Conservation (phyloP, 1,140 invertebrate species). For the Eriocheir sinensis region DNA sequence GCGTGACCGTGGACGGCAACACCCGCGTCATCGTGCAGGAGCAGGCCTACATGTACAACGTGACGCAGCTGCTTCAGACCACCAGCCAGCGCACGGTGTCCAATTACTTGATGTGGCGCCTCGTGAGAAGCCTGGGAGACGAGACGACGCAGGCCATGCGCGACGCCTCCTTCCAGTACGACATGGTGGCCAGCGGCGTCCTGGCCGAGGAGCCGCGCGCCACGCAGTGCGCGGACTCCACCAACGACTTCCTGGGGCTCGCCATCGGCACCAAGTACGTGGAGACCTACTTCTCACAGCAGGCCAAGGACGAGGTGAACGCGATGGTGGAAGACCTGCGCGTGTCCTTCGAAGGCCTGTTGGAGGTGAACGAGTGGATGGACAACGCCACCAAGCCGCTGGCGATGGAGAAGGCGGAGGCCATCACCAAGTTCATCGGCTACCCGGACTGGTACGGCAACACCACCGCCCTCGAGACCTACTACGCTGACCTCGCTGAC, state of each 20-base stretch:
- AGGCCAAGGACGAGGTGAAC: constrained; percentile 86
- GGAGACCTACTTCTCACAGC: constrained; percentile 88
- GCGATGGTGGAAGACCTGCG: constrained; percentile 94
- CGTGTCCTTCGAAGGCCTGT: constrained; percentile 92
- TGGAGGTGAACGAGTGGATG: constrained; percentile 95
- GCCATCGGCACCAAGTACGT: constrained; percentile 97
- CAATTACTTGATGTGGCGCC: constrained; percentile 74
- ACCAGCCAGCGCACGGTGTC: constrained; percentile 52
- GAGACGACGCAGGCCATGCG: constrained; percentile 68
- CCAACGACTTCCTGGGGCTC: constrained; percentile 95
- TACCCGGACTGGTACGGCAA: constrained; percentile 77
- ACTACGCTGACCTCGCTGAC: constrained; percentile 54
- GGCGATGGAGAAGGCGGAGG: constrained; percentile 94
- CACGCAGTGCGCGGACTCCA: constrained; percentile 90
- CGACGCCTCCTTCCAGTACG: constrained; percentile 71
- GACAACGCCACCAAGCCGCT: constrained; percentile 90
- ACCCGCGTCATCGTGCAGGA: constrained; percentile 73
- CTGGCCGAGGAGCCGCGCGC: constrained; percentile 48
- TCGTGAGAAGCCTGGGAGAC: constrained; percentile 59
- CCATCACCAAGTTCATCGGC: constrained; percentile 95
- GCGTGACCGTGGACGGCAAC: constrained; percentile 31
- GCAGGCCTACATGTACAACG: constrained; percentile 49
- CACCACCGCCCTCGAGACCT: constrained; percentile 43
- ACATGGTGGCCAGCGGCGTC: constrained; percentile 62
- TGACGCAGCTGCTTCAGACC: constrained; percentile 34